phyloP scores from a whole-genome alignment of 92 coral and sea anemone species.

The Parazoanthus swiftii region DNA sequence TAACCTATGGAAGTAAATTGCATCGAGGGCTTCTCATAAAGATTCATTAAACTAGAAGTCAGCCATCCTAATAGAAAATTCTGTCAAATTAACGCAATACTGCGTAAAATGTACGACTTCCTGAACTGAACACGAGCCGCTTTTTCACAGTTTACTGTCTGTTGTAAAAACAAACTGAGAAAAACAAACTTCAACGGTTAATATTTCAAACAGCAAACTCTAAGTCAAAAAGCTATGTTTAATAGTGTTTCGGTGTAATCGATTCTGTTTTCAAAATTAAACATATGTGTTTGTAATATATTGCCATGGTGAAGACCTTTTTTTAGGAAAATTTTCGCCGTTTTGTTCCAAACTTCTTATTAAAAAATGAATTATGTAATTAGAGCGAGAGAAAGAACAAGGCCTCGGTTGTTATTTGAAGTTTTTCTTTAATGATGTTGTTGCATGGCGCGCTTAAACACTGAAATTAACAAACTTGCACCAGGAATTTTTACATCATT shows the following conservation, averaged over 20 bases:
- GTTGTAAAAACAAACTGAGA: background rate
- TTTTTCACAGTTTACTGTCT: background rate
- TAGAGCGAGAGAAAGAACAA: conserved; percentile 21
- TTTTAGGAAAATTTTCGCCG: background rate
- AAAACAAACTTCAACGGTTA: background rate
- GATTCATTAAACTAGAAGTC: conserved; percentile 33
- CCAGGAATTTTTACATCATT: background rate
- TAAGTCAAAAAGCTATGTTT: background rate
- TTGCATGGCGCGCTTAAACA: conserved; percentile 1
- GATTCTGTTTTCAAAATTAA: conserved; percentile 12
- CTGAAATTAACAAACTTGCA: background rate
- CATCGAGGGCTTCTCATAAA: background rate
- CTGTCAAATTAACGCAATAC: conserved; percentile 9
- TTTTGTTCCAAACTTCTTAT: conserved; percentile 17
- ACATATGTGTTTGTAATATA: background rate
- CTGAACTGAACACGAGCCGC: background rate
- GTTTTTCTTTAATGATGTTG: background rate
- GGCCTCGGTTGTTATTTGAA: conserved; percentile 17
- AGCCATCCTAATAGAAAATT: conserved; percentile 5
- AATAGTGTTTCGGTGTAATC: conserved; percentile 7
- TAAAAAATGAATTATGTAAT: conserved; percentile 18
- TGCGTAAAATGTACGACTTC: background rate
- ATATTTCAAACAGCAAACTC: conserved; percentile 12
- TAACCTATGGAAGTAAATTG: background rate
- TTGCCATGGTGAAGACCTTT: conserved; percentile 26